A percentile compares a stretch with the other conserved stretches of the same genome.
phyloP scores from a whole-genome alignment of 2,888 invertebrate genomes.

The Heliconius cydno region DNA sequence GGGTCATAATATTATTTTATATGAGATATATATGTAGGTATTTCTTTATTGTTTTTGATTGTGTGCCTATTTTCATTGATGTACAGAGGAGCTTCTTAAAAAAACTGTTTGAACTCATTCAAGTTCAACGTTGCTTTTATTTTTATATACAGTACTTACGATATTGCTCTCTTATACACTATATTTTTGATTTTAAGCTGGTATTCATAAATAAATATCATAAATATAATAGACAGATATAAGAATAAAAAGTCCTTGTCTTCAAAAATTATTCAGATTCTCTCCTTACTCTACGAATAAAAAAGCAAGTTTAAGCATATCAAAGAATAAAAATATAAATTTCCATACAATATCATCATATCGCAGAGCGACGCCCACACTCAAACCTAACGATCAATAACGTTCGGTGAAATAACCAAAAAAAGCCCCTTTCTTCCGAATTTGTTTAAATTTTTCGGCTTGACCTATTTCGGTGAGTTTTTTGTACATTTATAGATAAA shows the following conservation, averaged over 20 bases:
- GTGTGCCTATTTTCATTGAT: background rate
- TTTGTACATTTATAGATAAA: slow-evolving; percentile 10
- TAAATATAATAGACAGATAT: no score
- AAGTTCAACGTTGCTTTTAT: no score
- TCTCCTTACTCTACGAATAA: background rate
- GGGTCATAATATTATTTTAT: background rate
- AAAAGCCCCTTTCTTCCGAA: background rate
- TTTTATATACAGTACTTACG: no score
- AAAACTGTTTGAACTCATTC: no score
- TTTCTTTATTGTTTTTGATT: background rate
- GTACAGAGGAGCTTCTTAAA: background rate
- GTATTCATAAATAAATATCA: no score
- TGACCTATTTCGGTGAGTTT: background rate
- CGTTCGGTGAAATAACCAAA: background rate
- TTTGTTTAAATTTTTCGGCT: slow-evolving; percentile 4
- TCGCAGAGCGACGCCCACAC: background rate
- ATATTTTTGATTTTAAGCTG: no score
- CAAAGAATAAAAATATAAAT: no score
- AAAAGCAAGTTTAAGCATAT: background rate
- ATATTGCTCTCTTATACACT: no score
- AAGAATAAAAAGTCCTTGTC: no score
- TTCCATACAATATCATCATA: background rate
- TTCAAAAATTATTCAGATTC: background rate
- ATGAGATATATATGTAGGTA: background rate
- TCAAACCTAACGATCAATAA: background rate